These are phyloP conservation scores for Synaphobranchus kaupii DNA, from an alignment of 2,797 vertebrate genomes.

Conservation along the genomic window DNA sequence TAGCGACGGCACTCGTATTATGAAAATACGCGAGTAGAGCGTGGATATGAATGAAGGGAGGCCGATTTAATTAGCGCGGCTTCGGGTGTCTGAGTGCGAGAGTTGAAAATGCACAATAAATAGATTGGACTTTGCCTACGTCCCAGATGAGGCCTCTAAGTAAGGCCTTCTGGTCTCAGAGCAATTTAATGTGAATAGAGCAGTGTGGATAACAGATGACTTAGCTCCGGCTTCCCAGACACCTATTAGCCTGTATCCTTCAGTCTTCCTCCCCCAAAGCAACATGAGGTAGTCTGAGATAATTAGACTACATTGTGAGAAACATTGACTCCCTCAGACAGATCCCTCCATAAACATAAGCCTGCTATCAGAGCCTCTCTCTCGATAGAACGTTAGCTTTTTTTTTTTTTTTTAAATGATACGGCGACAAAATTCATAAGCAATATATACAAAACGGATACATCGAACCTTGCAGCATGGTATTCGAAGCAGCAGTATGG, in stretches of 20 bases:
- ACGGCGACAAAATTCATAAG: constrained; percentile 50
- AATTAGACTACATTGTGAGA: constrained; percentile 59
- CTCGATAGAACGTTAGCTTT: constrained; percentile 29
- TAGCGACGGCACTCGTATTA: constrained; percentile 49
- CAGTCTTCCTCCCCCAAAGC: constrained; percentile 37
- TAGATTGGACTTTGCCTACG: constrained; percentile 65
- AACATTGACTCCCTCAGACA: constrained; percentile 46
- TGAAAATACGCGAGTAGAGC: neutral
- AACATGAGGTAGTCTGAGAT: constrained; percentile 45
- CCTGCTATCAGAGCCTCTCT: constrained; percentile 2
- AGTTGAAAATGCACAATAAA: constrained; percentile 66
- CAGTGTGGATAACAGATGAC: constrained; percentile 55
- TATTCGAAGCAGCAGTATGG: constrained; percentile 21
- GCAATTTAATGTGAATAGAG: constrained; percentile 73
- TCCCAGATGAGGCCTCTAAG: constrained; percentile 71
- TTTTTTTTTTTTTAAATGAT: constrained; percentile 31
- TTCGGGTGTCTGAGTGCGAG: constrained; percentile 69
- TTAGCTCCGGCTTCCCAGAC: constrained; percentile 54
- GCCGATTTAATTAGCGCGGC: constrained; percentile 72
- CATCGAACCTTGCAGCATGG: constrained; percentile 34
- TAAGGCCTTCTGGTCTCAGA: constrained; percentile 72
- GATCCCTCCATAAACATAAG: constrained; percentile 34
- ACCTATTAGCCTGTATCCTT: constrained; percentile 59
- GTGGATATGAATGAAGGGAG: constrained; percentile 42
- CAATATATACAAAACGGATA: constrained; percentile 35